phyloP scores from a whole-genome alignment of 1,140 invertebrate genomes.

The Diprion similis region DNA sequence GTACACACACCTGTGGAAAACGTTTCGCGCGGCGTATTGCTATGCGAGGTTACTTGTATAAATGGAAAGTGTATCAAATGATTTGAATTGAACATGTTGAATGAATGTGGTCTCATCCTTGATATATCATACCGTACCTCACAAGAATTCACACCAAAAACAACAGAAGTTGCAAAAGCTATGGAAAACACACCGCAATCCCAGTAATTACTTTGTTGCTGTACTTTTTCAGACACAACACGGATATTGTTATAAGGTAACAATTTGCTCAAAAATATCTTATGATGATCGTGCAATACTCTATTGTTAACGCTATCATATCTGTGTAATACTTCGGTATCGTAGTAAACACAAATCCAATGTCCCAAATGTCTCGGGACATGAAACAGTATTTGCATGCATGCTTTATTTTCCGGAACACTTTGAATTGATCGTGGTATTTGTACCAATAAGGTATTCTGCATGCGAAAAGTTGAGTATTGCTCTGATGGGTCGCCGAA shows the following conservation, averaged over 20 bases:
- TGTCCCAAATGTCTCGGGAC: background rate
- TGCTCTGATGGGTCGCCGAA: background rate
- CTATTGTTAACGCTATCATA: background rate
- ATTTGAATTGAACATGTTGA: background rate
- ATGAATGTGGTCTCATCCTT: background rate
- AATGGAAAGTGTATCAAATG: background rate
- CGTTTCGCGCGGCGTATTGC: background rate
- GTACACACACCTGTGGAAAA: background rate
- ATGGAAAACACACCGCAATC: background rate
- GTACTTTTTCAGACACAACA: background rate
- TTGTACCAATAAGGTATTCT: background rate
- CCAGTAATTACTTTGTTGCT: background rate
- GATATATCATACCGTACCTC: background rate
- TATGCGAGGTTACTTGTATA: background rate
- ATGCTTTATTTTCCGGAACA: background rate
- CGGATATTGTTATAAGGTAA: background rate
- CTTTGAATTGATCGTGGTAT: background rate
- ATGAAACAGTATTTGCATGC: background rate
- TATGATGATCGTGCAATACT: background rate
- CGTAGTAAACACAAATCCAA: background rate
- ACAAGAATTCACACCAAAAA: background rate
- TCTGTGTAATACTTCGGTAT: background rate
- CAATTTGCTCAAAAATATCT: background rate
- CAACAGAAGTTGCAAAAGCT: background rate
- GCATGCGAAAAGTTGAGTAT: background rate